Evolutionary conservation across 92 coral and sea anemone species (phyloP), one percentile per base, ranked within the genome.

Genomic region (Desmophyllum pertusum): DNA sequence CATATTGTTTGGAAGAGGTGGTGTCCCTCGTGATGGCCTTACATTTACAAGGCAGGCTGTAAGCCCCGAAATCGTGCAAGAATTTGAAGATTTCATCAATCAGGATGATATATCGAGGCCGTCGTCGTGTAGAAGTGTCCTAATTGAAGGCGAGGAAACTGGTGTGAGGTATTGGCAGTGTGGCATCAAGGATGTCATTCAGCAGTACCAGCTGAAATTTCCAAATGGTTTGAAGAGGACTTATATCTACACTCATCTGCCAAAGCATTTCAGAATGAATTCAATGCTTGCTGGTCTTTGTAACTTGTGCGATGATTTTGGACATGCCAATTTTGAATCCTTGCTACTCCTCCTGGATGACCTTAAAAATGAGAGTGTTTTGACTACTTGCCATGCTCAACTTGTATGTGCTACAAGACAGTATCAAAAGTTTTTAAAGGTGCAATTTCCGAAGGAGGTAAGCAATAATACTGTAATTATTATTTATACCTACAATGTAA

Each of bases 271-370:
- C 30, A 10, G 87, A 0, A 35, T 15, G 17, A 71, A 87, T 78
- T 41, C 91, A 36, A 87, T 87, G 84, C 83, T 87, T 31, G 92
- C 92, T 10, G 85, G 92, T 23, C 76, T 88, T 10, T 88, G 88
- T 57, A 88, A 84, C 48, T 23, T 78, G 0, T 83, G 88, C 14
- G 88, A 83, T 35, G 82, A 78, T 31, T 84, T 68, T 84, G 88
- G 88, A 4, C 88, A 84, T 68, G 61, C 75, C 0, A 81, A 81
- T 61, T 81, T 87, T 66, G 91, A 81, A 48, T 52, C 29, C 11
- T 25, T 73, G 45, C 18, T 41, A 39, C n/a, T 13, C 0, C 70
- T 86, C 25, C 59, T 68, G 2, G 68, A 80, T 45, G 81, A 86
- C 27, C 52, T 86, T 0, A 63, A 71, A 30, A 29, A 38, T 14